phyloP scores from a whole-genome alignment of 2,797 vertebrate genomes.

The Echiichthys vipera region DNA sequence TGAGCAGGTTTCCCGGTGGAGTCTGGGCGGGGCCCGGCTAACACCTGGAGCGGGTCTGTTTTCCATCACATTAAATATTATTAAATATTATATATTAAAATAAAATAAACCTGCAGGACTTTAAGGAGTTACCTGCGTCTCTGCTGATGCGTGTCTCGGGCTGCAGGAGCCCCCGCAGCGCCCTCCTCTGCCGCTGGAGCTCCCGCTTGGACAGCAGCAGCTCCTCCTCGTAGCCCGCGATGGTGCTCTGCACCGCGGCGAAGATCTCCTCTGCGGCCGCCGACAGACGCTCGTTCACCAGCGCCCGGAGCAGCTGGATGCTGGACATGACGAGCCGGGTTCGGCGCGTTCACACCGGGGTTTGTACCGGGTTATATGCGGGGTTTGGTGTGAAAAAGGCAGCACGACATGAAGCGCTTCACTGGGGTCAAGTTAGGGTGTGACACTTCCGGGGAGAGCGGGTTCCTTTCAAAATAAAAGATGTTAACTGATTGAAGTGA shows the following conservation, averaged over 20 bases:
- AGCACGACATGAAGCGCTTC: not conserved
- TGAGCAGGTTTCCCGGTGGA: rapidly evolving
- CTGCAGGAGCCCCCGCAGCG: not conserved
- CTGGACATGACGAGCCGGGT: constrained; percentile 44
- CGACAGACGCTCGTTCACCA: constrained; percentile 73
- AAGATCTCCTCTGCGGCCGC: constrained; percentile 68
- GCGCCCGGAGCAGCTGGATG: constrained; percentile 50
- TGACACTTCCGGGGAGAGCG: not conserved
- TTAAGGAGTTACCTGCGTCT: constrained; percentile 56
- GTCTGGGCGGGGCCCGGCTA: no score
- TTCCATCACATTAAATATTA: no score
- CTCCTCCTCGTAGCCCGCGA: constrained; percentile 73
- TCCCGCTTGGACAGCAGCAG: constrained; percentile 63
- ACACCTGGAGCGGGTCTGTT: no score
- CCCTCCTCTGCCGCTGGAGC: constrained; percentile 49
- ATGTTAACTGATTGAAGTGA: no score
- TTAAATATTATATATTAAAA: no score
- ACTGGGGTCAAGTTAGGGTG: not conserved
- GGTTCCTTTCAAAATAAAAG: constrained; percentile 28
- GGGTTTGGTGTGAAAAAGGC: not conserved
- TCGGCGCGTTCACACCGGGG: not conserved
- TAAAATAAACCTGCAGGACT: no score
- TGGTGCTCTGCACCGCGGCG: constrained; percentile 53
- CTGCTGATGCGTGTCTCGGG: not conserved
- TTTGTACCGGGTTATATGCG: not conserved